Base-by-base conservation (phyloP, 2,797 vertebrate genomes). In the Tapera naevia region DNA sequence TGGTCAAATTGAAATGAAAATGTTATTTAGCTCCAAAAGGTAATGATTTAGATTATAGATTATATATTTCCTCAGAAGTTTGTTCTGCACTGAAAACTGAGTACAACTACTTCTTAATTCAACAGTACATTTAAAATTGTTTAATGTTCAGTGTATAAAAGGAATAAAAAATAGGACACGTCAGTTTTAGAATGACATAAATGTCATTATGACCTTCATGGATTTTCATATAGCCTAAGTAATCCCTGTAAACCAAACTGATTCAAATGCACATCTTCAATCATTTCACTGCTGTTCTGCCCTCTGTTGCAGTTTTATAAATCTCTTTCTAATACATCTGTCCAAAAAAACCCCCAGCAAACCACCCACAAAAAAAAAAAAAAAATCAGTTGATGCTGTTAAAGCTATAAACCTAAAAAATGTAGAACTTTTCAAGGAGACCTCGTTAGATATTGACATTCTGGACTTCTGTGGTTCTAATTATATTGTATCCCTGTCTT, bases 221-320 rank as follows among this genome's bases (percentile, higher is more conserved):
- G 97, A 94, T 97, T 98, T 97, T 96, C 94, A 92, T 88, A 86
- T 75, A 93, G 93, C 75, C 88, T 91, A 95, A 94, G 93, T 96
- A 97, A 97, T 97, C 95, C 96, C 69, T 90, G 78, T 95, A 98
- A 97, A 97, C 89, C 91, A 93, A 96, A 89, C 87, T 94, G 84
- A 97, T 80, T 96, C 92, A 97, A 97, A 95, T 94, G 93, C 89
- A 96, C 83, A 93, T 97, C 96, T 96, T 97, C 95, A 97, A 95
- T 97, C 95, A 96, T 94, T 91, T 95, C 85, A 80, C 72, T 94
- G 92, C 64, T 96, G 80, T 82, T 97, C 94, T 97, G 96, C 58
- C 86, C 90, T 97, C 95, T 95, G 88, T 90, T 96, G 80, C 80
- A 83, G 30, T 81, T 91, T 58, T 93, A 76, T 71, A 88, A 88